Evolutionary conservation across 2,888 invertebrate species (phyloP).

Genomic region (Spodoptera exigua): DNA sequence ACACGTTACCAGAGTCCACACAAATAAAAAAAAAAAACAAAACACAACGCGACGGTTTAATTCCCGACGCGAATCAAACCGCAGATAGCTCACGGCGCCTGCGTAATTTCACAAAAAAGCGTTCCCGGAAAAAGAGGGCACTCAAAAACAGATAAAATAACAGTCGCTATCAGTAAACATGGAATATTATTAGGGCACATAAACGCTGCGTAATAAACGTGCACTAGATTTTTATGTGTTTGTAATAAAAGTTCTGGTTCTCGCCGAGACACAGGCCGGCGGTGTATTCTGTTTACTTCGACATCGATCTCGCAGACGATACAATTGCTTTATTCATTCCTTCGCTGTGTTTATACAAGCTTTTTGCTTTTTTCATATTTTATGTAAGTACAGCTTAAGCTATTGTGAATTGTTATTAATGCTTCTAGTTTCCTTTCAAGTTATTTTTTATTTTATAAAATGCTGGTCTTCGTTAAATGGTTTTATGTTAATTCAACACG

Average conservation of each 20-base stretch:
- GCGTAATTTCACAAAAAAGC: slow-evolving; percentile 32
- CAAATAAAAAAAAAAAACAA: slow-evolving; percentile 22
- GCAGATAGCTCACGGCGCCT: slow-evolving; percentile 11
- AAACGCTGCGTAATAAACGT: slow-evolving; percentile 73
- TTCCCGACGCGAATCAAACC: slow-evolving; percentile 28
- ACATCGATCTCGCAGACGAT: background rate
- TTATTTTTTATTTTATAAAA: background rate
- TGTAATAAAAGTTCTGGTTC: slow-evolving; percentile 71
- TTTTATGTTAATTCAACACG: too few species aligned
- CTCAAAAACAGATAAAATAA: slow-evolving; percentile 73
- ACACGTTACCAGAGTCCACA: slow-evolving; percentile 4
- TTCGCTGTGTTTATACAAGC: too few species aligned
- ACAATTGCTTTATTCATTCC: background rate
- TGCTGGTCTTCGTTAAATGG: too few species aligned
- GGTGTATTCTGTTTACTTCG: slow-evolving; percentile 56
- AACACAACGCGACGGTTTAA: slow-evolving; percentile 16
- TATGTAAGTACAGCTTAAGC: background rate
- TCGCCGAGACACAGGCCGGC: slow-evolving; percentile 38
- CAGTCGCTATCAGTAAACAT: slow-evolving; percentile 77
- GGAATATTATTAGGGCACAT: slow-evolving; percentile 78
- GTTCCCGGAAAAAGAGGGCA: slow-evolving; percentile 59
- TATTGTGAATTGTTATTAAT: too few species aligned
- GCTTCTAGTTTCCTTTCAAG: background rate
- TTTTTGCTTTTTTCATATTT: background rate
- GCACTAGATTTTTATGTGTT: slow-evolving; percentile 77